A percentile compares a stretch with the other conserved stretches of the same genome.
phyloP scores from a whole-genome alignment of 2,797 vertebrate genomes.

The Coendou prehensilis region DNA sequence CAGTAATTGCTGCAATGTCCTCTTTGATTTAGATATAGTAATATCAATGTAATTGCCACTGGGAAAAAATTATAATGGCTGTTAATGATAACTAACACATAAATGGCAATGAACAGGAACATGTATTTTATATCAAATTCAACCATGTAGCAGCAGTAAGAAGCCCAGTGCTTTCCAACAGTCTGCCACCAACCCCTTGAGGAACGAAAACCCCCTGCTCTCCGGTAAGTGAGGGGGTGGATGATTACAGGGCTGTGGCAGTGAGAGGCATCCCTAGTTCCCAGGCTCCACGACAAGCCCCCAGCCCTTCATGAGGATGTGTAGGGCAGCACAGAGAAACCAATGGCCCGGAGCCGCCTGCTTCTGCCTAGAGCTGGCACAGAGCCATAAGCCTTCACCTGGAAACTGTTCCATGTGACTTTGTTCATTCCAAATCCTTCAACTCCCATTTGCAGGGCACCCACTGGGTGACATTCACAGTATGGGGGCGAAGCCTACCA shows the following conservation, averaged over 20 bases:
- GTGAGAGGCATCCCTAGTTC: not conserved
- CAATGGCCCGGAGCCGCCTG: not conserved
- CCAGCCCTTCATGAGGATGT: not conserved
- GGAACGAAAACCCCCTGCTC: not conserved
- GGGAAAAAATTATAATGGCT: slow-evolving; percentile 88
- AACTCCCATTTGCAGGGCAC: not conserved
- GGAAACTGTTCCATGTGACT: rapidly evolving
- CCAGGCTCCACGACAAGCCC: not conserved
- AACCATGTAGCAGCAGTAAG: not conserved
- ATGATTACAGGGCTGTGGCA: rapidly evolving
- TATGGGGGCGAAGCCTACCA: rapidly evolving
- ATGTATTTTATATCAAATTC: slow-evolving; percentile 83
- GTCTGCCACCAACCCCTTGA: not conserved
- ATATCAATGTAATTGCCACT: slow-evolving; percentile 88
- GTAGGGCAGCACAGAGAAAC: not conserved
- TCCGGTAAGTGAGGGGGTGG: not conserved
- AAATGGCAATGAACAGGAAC: slow-evolving; percentile 87
- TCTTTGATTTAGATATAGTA: slow-evolving; percentile 88
- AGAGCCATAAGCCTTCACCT: rapidly evolving
- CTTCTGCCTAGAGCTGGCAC: rapidly evolving
- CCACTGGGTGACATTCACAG: no score
- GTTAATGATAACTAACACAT: slow-evolving; percentile 88
- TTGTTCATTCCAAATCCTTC: rapidly evolving
- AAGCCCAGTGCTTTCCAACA: slow-evolving; percentile 45
- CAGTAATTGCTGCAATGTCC: slow-evolving; percentile 87